phyloP scores from a whole-genome alignment of 2,888 invertebrate genomes.

The Erebia aethiops region DNA sequence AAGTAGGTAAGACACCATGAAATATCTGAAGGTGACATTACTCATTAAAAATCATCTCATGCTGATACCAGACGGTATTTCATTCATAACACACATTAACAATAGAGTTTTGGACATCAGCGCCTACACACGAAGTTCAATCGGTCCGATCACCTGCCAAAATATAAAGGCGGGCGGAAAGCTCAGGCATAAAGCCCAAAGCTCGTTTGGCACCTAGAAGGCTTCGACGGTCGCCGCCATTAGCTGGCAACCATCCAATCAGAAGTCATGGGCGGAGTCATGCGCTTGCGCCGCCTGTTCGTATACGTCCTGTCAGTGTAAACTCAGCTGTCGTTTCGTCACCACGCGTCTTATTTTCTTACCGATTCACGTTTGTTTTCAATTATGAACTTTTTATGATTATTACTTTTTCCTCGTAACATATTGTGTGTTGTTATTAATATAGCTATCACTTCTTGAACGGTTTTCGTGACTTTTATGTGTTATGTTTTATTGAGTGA shows the following conservation, averaged over 20 bases:
- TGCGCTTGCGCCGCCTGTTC: slow-evolving; percentile 77
- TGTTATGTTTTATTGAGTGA: slow-evolving; percentile 25
- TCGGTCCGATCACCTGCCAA: slow-evolving; percentile 67
- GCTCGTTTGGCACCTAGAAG: slow-evolving; percentile 48
- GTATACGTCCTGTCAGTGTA: slow-evolving; percentile 62
- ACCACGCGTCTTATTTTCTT: slow-evolving; percentile 54
- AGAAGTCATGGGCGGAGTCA: slow-evolving; percentile 56
- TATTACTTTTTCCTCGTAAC: slow-evolving; percentile 48
- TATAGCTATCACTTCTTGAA: slow-evolving; percentile 20
- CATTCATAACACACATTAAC: slow-evolving; percentile 35
- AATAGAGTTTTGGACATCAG: slow-evolving; percentile 37
- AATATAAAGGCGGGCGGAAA: slow-evolving; percentile 69
- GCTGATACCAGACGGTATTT: slow-evolving; percentile 21
- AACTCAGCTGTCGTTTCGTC: slow-evolving; percentile 70
- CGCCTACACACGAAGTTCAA: slow-evolving; percentile 72
- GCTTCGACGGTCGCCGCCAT: slow-evolving; percentile 63
- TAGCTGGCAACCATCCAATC: slow-evolving; percentile 64
- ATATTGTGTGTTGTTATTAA: slow-evolving; percentile 7
- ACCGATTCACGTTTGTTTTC: slow-evolving; percentile 50
- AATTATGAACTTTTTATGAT: slow-evolving; percentile 68
- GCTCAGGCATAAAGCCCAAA: slow-evolving; percentile 59
- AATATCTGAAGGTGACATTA: slow-evolving; percentile 1
- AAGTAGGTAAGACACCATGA: too few relatives aligned
- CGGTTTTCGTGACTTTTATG: slow-evolving; percentile 41
- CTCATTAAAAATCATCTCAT: slow-evolving; percentile 22